These are phyloP conservation scores for Oreortyx pictus DNA, from an alignment of 2,797 vertebrate genomes.

Conservation along the genomic window DNA sequence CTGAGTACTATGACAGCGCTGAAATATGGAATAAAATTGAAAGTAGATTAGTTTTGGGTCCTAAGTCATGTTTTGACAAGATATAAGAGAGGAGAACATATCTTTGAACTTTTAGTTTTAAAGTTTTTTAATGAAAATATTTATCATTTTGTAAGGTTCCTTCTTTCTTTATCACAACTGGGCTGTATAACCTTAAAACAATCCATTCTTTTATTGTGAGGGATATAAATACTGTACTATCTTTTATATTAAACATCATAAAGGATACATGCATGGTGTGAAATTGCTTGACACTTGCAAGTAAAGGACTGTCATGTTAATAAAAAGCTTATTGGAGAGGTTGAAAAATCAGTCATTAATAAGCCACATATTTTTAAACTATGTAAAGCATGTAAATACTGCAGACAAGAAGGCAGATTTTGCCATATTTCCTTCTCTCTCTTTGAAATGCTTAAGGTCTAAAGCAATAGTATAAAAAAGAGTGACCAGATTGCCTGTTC, in stretches of 20 bases:
- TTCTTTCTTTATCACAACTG: conserved; percentile 81
- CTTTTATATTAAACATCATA: conserved; percentile 78
- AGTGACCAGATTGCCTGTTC: background rate
- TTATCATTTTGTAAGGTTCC: conserved; percentile 86
- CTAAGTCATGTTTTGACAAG: conserved; percentile 97
- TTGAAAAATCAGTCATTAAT: conserved; percentile 76
- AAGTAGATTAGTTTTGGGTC: conserved; percentile 97
- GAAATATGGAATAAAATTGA: conserved; percentile 99
- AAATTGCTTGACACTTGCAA: conserved; percentile 64
- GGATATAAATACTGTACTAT: conserved; percentile 79
- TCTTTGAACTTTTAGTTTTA: conserved; percentile 88
- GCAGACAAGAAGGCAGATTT: conserved; percentile 66
- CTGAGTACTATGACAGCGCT: conserved; percentile 91
- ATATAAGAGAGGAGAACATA: conserved; percentile 85
- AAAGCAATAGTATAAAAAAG: conserved; percentile 51
- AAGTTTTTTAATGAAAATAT: conserved; percentile 90
- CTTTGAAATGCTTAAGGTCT: conserved; percentile 25
- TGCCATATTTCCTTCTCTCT: conserved; percentile 69
- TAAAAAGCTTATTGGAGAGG: conserved; percentile 76
- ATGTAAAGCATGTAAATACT: conserved; percentile 77
- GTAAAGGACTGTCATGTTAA: conserved; percentile 75
- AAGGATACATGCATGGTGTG: conserved; percentile 54
- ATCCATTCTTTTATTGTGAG: conserved; percentile 78
- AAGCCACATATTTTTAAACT: conserved; percentile 80
- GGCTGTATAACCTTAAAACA: conserved; percentile 82